Evolutionary conservation across 1,140 invertebrate species (phyloP).

Genomic region (Saxidomus purpurata): DNA sequence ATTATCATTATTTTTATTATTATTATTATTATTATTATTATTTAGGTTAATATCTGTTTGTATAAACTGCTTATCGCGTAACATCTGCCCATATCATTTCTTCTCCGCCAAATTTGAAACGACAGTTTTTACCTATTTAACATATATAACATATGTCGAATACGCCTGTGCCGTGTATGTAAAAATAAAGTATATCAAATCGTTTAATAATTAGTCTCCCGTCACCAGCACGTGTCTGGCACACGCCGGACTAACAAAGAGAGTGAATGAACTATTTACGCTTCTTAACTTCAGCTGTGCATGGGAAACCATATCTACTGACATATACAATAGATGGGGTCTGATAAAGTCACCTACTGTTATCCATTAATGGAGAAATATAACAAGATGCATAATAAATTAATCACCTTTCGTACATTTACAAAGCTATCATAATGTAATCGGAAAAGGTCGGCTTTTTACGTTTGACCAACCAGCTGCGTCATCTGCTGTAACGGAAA

Average conservation of each 20-base stretch:
- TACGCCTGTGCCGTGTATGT: neutral
- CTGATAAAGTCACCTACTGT: slow-evolving; percentile 22
- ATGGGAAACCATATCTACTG: neutral
- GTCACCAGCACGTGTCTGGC: slow-evolving; percentile 1
- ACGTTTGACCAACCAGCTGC: slow-evolving; percentile 18
- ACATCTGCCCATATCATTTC: neutral
- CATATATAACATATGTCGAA: slow-evolving; percentile 30
- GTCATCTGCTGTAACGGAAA: slow-evolving; percentile 20
- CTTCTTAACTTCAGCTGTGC: neutral
- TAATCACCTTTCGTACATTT: neutral
- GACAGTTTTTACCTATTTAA: neutral
- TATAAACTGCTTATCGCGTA: neutral
- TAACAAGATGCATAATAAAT: neutral
- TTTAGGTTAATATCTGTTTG: no score
- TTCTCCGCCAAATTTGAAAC: neutral
- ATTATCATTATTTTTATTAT: no score
- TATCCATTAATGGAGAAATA: neutral
- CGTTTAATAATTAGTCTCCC: neutral
- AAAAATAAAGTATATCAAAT: slow-evolving; percentile 1
- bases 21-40: no score
- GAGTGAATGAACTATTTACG: neutral
- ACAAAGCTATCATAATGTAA: neutral
- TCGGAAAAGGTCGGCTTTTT: neutral
- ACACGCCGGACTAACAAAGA: neutral
- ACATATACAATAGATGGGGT: neutral